phyloP scores from a whole-genome alignment of 2,797 vertebrate genomes.

The Darevskia nairensis region DNA sequence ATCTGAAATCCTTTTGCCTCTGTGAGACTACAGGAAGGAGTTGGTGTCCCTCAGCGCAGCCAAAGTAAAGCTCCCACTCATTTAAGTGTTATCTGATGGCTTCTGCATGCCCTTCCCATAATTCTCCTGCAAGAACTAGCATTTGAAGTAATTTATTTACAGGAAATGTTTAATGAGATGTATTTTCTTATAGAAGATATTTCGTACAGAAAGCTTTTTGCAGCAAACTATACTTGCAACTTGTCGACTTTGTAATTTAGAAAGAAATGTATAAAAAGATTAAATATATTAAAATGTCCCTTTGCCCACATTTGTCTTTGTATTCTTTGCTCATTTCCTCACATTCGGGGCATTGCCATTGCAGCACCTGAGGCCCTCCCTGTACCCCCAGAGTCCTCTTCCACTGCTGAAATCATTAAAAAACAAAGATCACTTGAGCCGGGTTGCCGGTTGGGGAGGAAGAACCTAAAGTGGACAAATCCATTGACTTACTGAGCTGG shows the following conservation, averaged over 20 bases:
- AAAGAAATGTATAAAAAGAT: constrained; percentile 83
- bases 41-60: rapidly evolving
- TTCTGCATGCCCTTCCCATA: constrained; percentile 47
- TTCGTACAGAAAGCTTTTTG: constrained; percentile 85
- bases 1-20: neutral
- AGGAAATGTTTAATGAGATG: constrained; percentile 84
- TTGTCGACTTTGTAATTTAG: constrained; percentile 80
- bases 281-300: constrained; percentile 81
- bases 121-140: constrained; percentile 69
- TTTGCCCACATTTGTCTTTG: constrained; percentile 38
- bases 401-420: too few relatives aligned
- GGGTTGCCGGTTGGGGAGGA: too few relatives aligned
- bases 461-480: too few relatives aligned
- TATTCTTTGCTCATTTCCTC: constrained; percentile 42
- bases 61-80: constrained; percentile 7
- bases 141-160: constrained; percentile 84
- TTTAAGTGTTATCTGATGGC: constrained; percentile 52
- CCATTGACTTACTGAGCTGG: too few relatives aligned
- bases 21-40: neutral
- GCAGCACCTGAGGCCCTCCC: too few relatives aligned
- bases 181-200: constrained; percentile 85
- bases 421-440: too few relatives aligned
- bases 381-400: too few relatives aligned
- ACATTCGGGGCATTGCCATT: too few relatives aligned
- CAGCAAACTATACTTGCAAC: constrained; percentile 83